Evolutionary conservation across 2,797 vertebrate genomes (phyloP).

Genomic region (Echiichthys vipera): DNA sequence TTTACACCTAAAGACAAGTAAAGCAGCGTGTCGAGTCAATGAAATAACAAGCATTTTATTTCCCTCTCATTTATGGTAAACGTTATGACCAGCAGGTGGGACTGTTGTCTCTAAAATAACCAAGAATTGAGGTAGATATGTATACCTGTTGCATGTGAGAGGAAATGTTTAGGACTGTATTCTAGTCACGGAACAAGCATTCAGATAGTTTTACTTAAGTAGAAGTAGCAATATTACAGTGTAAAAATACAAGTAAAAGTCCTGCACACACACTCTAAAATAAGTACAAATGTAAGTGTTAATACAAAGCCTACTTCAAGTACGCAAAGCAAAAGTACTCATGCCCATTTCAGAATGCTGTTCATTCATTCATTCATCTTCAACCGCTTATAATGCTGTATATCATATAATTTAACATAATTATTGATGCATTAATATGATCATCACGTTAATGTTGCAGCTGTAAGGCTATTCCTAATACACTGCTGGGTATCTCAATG

Average conservation of each 20-base stretch:
- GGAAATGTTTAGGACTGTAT: too few species aligned
- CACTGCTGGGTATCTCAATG: neutral
- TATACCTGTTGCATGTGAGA: neutral
- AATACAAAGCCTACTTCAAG: neutral
- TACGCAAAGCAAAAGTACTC: neutral
- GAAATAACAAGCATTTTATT: neutral
- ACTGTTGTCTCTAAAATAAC: conserved; percentile 2
- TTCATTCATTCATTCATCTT: too few species aligned
- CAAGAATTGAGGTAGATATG: too few species aligned
- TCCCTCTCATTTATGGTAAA: neutral
- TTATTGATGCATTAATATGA: neutral
- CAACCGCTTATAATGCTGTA: too few species aligned
- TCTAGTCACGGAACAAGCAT: too few species aligned
- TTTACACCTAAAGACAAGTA: too few species aligned
- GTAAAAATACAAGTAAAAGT: neutral
- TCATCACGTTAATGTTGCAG: too few species aligned
- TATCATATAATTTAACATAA: neutral
- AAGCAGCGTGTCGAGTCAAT: neutral
- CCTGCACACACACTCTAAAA: too few species aligned
- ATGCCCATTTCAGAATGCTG: neutral
- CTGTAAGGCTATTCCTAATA: too few species aligned
- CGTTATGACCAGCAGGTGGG: conserved; percentile 25
- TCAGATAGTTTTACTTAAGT: neutral
- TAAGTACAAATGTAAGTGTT: neutral
- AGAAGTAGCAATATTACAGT: neutral